These are phyloP conservation scores for Arrhopalites spinosus DNA, from an alignment of 2,888 invertebrate genomes.

Conservation along the genomic window DNA sequence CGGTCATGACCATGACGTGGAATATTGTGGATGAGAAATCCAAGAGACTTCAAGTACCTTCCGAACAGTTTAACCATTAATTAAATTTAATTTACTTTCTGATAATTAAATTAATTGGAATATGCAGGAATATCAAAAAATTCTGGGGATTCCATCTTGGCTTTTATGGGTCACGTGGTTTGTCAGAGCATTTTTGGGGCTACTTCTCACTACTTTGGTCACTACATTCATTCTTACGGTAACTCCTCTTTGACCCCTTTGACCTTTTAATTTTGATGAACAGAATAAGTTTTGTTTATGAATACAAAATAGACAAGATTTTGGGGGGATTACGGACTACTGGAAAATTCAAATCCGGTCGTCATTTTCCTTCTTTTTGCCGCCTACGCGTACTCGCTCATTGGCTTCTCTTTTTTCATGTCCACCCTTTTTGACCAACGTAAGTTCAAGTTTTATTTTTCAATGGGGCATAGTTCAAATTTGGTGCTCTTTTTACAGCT, in stretches of 20 bases:
- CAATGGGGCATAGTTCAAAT: too few relatives aligned
- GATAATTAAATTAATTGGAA: not conserved
- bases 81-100: not conserved
- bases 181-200: not conserved
- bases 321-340: conserved; percentile 62
- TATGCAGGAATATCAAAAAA: conserved; percentile 10
- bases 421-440: conserved; percentile 72
- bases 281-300: not conserved
- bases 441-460: not conserved
- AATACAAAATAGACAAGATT: not conserved
- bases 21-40: conserved; percentile 77
- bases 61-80: not conserved
- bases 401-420: conserved; percentile 78
- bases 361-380: conserved; percentile 73
- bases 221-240: not conserved
- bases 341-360: conserved; percentile 70
- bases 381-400: conserved; percentile 71
- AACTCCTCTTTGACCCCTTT: not conserved
- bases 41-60: conserved; percentile 70
- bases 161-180: conserved; percentile 11
- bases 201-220: not conserved
- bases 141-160: conserved; percentile 3
- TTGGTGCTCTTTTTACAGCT: not conserved
- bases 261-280: not conserved
- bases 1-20: conserved; percentile 76